Percentiles rank a stretch among this genome's conserved stretches.
Conservation (phyloP, 2,113 vertebrate species). For the Perca flavescens region DNA sequence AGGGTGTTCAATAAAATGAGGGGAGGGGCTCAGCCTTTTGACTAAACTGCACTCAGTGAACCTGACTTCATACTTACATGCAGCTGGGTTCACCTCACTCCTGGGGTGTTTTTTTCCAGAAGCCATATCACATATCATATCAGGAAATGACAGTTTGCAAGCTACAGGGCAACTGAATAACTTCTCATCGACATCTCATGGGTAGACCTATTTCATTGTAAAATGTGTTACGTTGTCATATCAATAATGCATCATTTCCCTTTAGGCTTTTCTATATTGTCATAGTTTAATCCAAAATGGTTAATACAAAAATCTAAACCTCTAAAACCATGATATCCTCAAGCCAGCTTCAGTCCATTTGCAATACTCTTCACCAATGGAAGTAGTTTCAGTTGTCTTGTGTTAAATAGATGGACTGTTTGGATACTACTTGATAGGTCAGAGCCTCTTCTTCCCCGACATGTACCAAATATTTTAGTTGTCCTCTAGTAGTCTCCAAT, state of each 20-base stretch:
- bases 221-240: not conserved
- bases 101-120: not conserved
- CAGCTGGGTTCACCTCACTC: not conserved
- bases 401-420: not conserved
- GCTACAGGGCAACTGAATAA: not conserved
- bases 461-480: not conserved
- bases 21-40: not conserved
- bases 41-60: slow-evolving; percentile 6
- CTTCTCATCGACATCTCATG: not conserved
- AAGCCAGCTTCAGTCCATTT: not conserved
- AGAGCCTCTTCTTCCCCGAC: not conserved
- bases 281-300: not conserved
- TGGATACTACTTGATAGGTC: not conserved
- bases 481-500: not conserved
- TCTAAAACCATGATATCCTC: not conserved
- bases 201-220: not conserved
- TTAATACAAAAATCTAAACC: not conserved
- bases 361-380: not conserved
- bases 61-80: not conserved
- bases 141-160: slow-evolving; percentile 5
- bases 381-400: not conserved
- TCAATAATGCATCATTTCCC: not conserved
- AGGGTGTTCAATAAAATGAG: too few relatives aligned
- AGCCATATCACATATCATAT: slow-evolving; percentile 2
- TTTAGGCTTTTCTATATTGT: not conserved